Conservation (phyloP, 2,113 vertebrate genomes). For the Hypomesus transpacificus region DNA sequence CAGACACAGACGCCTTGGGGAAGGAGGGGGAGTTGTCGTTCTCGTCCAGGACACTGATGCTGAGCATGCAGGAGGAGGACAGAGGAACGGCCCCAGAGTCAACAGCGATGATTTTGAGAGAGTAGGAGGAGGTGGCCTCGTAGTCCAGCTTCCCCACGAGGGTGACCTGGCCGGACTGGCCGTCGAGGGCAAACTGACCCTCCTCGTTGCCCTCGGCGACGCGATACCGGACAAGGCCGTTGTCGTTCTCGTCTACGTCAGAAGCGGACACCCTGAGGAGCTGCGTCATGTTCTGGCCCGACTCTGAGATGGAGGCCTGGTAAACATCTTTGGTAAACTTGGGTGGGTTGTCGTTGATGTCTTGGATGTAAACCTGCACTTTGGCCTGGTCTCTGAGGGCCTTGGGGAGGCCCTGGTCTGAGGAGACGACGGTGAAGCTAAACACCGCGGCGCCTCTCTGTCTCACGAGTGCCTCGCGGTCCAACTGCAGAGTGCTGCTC, state of each 20-base stretch:
- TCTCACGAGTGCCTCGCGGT: conserved; percentile 91
- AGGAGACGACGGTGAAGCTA: conserved; percentile 83
- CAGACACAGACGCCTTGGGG: conserved; percentile 81
- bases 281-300: conserved; percentile 86
- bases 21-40: conserved; percentile 95
- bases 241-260: conserved; percentile 90
- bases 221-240: conserved; percentile 85
- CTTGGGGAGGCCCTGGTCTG: conserved; percentile 93
- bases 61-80: conserved; percentile 86
- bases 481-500: conserved; percentile 83
- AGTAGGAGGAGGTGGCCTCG: conserved; percentile 86
- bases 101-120: conserved; percentile 85
- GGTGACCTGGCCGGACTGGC: conserved; percentile 85
- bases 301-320: conserved; percentile 91
- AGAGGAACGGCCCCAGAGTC: conserved; percentile 79
- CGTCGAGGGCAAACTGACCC: conserved; percentile 83
- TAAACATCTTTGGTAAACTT: conserved; percentile 95
- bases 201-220: conserved; percentile 89
- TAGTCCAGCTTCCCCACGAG: conserved; percentile 90
- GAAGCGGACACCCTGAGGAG: conserved; percentile 91
- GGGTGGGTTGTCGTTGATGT: conserved; percentile 95
- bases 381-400: conserved; percentile 92
- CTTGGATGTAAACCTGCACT: conserved; percentile 91
- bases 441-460: conserved; percentile 87
- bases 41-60: conserved; percentile 89